phyloP scores from a whole-genome alignment of 2,888 invertebrate genomes.

The Drosophila diplacantha region DNA sequence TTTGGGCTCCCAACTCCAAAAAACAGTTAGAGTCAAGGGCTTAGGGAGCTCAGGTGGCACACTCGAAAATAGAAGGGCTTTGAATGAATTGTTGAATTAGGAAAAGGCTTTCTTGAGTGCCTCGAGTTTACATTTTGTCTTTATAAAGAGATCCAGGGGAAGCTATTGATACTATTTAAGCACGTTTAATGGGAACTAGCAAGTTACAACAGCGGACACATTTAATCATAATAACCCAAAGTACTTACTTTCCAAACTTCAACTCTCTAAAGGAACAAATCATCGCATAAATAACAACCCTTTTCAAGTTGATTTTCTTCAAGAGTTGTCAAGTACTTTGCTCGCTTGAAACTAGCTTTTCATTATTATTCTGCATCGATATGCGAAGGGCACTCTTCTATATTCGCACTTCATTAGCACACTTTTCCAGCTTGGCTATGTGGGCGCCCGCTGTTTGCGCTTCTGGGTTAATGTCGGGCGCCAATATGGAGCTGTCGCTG shows the following conservation, averaged over 20 bases:
- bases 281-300: not conserved
- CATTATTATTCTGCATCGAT: constrained; percentile 12
- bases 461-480: constrained; percentile 26
- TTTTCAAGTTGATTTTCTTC: constrained; percentile 1
- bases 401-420: constrained; percentile 39
- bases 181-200: not conserved
- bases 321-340: not conserved
- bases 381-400: constrained; percentile 18
- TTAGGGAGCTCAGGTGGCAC: constrained; percentile 19
- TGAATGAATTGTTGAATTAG: constrained; percentile 18
- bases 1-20: constrained; percentile 14
- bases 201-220: too few relatives aligned
- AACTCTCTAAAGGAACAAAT: not conserved
- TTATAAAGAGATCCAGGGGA: not conserved
- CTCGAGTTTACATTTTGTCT: not conserved
- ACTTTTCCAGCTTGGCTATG: constrained; percentile 30
- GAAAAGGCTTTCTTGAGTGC: constrained; percentile 13
- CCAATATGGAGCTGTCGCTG: constrained; percentile 12
- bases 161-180: not conserved
- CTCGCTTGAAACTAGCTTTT: constrained; percentile 1
- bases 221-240: not conserved
- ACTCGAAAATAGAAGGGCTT: constrained; percentile 15
- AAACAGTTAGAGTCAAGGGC: constrained; percentile 16
- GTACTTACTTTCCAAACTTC: not conserved
- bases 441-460: constrained; percentile 33